Percentiles rank a stretch among this genome's conserved stretches.
Conservation (phyloP, 2,888 invertebrate species). For the Deilephila porcellus region DNA sequence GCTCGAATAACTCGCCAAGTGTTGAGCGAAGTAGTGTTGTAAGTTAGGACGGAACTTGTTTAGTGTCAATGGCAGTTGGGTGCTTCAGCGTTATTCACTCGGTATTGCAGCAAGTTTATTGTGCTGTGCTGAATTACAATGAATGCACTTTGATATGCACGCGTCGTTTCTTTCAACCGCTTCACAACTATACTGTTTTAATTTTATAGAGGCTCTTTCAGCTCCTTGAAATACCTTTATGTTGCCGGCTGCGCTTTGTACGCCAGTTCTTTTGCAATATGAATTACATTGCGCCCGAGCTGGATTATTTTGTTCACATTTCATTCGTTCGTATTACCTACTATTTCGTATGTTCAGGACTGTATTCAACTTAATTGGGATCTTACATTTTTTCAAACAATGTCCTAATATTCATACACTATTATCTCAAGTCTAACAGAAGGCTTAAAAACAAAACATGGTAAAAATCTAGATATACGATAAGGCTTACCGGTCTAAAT, state of each 20-base stretch:
- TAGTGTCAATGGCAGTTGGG: conserved; percentile 64
- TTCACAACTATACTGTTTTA: conserved; percentile 26
- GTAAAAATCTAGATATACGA: too few species aligned
- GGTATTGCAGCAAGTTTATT: conserved; percentile 54
- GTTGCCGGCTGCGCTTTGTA: conserved; percentile 2
- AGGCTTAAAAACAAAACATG: too few species aligned
- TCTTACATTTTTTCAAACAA: too few species aligned
- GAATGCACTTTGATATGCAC: conserved; percentile 51
- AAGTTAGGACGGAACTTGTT: conserved; percentile 62
- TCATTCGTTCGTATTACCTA: neutral
- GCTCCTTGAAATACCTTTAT: conserved; percentile 23
- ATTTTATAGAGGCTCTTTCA: conserved; percentile 22
- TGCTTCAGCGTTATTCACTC: conserved; percentile 56
- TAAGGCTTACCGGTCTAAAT: too few species aligned
- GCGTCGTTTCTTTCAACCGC: conserved; percentile 28
- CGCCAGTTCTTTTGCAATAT: conserved; percentile 13
- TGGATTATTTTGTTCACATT: neutral
- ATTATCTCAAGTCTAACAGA: too few species aligned
- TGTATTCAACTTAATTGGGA: too few species aligned
- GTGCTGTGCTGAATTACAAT: conserved; percentile 55
- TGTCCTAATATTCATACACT: too few species aligned
- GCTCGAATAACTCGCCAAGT: conserved; percentile 54
- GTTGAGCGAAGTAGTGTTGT: conserved; percentile 48
- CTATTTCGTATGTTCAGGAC: too few species aligned
- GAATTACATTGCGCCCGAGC: neutral